Evolutionary conservation across 2,113 vertebrate genomes (phyloP).

Genomic region (Boulengeromyrus knoepffleri): DNA sequence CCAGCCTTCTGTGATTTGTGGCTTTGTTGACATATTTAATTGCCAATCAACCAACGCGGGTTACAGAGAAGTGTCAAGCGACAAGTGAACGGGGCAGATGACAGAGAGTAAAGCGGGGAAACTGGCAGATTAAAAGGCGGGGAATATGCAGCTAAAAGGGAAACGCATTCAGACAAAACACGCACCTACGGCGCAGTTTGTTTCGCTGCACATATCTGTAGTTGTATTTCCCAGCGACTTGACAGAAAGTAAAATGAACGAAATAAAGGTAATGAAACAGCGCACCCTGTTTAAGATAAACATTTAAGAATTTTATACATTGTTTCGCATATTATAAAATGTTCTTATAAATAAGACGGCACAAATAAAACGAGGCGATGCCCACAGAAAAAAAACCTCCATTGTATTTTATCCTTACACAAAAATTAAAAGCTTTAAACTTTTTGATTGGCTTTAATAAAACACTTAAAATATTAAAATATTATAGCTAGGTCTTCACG

Average conservation of each 20-base stretch:
- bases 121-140: slow-evolving; percentile 77
- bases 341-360: not conserved
- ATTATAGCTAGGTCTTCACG: not conserved
- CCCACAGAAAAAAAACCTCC: not conserved
- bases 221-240: slow-evolving; percentile 64
- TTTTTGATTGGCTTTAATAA: not conserved
- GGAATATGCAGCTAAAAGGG: slow-evolving; percentile 65
- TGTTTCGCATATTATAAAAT: not conserved
- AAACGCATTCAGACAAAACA: slow-evolving; percentile 64
- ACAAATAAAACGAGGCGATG: not conserved
- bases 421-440: not conserved
- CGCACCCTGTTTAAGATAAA: slow-evolving; percentile 71
- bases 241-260: slow-evolving; percentile 39
- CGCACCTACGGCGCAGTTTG: slow-evolving; percentile 59
- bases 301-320: slow-evolving; percentile 62
- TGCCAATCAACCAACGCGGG: slow-evolving; percentile 59
- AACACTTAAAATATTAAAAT: not conserved
- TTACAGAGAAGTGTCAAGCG: slow-evolving; percentile 56
- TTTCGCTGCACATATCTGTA: slow-evolving; percentile 65
- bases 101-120: slow-evolving; percentile 59
- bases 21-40: slow-evolving; percentile 63
- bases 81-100: slow-evolving; percentile 64
- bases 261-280: slow-evolving; percentile 47
- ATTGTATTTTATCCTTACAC: not conserved
- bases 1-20: slow-evolving; percentile 22